Conservation (phyloP, 2,888 invertebrate species). For the Cephus nigrinus region DNA sequence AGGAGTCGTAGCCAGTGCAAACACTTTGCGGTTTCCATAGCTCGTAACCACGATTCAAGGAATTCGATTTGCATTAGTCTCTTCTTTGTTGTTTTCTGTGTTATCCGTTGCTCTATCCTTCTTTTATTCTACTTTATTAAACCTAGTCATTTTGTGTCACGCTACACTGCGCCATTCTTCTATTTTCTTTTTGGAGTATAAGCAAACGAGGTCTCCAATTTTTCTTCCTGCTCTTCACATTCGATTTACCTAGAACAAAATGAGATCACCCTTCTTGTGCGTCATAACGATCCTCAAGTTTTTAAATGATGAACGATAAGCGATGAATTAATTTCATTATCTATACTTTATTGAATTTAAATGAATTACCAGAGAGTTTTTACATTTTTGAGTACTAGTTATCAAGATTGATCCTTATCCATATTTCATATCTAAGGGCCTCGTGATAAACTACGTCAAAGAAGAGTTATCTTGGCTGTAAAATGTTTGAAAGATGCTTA, state of each 20-base stretch:
- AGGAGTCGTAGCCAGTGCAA: slow-evolving; percentile 28
- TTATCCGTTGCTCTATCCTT: background rate
- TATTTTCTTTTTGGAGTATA: background rate
- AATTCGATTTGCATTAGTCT: background rate
- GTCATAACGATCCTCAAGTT: background rate
- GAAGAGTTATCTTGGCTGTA: background rate
- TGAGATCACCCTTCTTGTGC: background rate
- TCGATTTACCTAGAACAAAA: background rate
- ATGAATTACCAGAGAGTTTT: background rate
- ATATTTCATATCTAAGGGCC: background rate
- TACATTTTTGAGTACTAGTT: background rate
- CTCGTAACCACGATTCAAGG: slow-evolving; percentile 33
- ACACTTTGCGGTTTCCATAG: slow-evolving; percentile 39
- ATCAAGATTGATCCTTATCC: background rate
- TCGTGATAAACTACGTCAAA: background rate
- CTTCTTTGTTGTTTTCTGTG: background rate
- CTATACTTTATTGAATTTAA: background rate
- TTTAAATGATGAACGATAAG: background rate
- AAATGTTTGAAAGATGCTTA: background rate
- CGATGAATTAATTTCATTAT: background rate
- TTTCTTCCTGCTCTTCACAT: background rate
- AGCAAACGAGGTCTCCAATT: background rate
- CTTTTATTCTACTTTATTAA: background rate
- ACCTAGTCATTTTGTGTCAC: background rate
- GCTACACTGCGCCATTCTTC: background rate